Conservation (phyloP, 2,888 invertebrate genomes). For the Drosophila crucigera region DNA sequence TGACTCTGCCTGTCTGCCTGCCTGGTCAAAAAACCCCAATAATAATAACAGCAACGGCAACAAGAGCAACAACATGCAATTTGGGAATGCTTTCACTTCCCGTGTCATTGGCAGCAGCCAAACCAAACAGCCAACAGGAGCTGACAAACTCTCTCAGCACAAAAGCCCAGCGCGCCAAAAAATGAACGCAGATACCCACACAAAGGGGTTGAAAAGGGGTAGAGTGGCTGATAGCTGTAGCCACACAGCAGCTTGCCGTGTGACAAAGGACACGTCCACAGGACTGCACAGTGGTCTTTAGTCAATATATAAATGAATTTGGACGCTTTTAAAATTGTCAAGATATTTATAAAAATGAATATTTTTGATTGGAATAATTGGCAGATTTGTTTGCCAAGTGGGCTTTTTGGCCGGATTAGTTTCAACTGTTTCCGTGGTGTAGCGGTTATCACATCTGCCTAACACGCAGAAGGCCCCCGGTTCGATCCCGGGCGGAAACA, state of each 20-base stretch:
- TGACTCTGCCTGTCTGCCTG: slow-evolving; percentile 33
- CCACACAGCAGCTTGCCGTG: slow-evolving; percentile 27
- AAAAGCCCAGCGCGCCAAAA: slow-evolving; percentile 66
- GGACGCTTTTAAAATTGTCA: background rate
- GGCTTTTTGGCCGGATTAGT: background rate
- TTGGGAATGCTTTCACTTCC: slow-evolving; percentile 77
- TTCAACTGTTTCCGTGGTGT: slow-evolving; percentile 83
- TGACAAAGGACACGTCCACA: slow-evolving; percentile 29
- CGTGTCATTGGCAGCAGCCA: slow-evolving; percentile 77
- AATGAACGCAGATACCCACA: slow-evolving; percentile 41
- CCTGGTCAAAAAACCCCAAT: slow-evolving; percentile 68
- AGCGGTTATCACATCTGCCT: slow-evolving; percentile 86
- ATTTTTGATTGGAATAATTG: slow-evolving; percentile 15
- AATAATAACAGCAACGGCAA: slow-evolving; percentile 35
- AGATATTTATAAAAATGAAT: slow-evolving; percentile 2
- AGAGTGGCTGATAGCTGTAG: background rate
- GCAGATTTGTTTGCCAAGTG: slow-evolving; percentile 13
- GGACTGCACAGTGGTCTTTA: slow-evolving; percentile 42
- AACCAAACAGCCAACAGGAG: slow-evolving; percentile 26
- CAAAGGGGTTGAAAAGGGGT: background rate
- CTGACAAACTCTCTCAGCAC: slow-evolving; percentile 35
- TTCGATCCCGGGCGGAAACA: slow-evolving; percentile 85
- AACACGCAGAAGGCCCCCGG: slow-evolving; percentile 86
- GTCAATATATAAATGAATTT: background rate
- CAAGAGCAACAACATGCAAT: slow-evolving; percentile 19